These are phyloP conservation scores for Penaeus vannamei DNA, from an alignment of 1,140 invertebrate genomes.

Conservation along the genomic window DNA sequence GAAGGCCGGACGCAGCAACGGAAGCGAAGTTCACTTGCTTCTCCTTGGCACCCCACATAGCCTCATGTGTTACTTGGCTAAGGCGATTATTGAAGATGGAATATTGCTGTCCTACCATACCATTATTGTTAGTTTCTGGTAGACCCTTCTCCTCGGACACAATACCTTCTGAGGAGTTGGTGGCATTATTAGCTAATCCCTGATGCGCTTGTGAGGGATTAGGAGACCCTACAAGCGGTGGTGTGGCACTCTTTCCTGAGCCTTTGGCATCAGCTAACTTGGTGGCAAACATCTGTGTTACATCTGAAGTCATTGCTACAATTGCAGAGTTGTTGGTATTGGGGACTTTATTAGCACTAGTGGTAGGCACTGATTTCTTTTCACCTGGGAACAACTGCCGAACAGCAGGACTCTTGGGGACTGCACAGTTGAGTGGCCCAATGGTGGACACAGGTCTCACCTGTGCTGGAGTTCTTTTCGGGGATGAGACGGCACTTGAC, in stretches of 20 bases:
- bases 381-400: conserved; percentile 69
- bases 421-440: conserved; percentile 42
- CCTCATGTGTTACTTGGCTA: conserved; percentile 75
- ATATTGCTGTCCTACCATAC: conserved; percentile 55
- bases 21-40: conserved; percentile 83
- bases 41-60: conserved; percentile 80
- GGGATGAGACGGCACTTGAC: conserved; percentile 63
- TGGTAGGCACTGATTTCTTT: conserved; percentile 66
- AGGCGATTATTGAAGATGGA: conserved; percentile 65
- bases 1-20: conserved; percentile 78
- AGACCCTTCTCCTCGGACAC: conserved; percentile 61
- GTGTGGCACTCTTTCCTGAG: conserved; percentile 69
- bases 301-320: conserved; percentile 73
- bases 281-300: conserved; percentile 77
- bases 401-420: conserved; percentile 67
- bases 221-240: conserved; percentile 68
- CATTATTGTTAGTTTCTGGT: conserved; percentile 49
- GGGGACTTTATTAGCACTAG: conserved; percentile 75
- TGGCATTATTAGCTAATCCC: conserved; percentile 69
- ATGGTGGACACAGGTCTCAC: conserved; percentile 34
- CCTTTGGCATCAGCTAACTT: conserved; percentile 76
- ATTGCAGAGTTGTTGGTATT: conserved; percentile 78
- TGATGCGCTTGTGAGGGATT: conserved; percentile 70
- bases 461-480: conserved; percentile 51
- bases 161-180: conserved; percentile 58